Evolutionary conservation across 2,113 vertebrate species (phyloP).

Genomic region (Oxyruncus cristatus): DNA sequence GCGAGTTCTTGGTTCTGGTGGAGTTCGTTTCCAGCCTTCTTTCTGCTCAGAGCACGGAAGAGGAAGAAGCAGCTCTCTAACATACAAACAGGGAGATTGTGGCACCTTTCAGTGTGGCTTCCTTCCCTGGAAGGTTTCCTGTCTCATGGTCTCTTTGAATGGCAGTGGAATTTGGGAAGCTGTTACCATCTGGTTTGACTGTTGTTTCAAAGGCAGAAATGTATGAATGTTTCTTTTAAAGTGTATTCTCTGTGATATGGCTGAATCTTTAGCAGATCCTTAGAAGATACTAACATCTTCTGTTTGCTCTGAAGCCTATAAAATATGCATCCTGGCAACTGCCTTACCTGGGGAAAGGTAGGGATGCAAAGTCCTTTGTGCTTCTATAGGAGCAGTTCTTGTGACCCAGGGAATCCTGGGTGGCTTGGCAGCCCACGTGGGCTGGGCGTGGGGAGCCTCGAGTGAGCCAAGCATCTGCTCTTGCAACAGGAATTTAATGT

Average conservation of each 20-base stretch:
- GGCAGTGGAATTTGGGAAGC: neutral
- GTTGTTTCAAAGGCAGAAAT: neutral
- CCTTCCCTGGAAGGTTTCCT: neutral
- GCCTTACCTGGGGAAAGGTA: neutral
- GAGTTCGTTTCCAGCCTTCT: neutral
- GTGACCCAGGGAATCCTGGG: neutral
- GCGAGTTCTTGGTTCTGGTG: neutral
- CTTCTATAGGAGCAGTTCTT: neutral
- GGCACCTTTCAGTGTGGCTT: neutral
- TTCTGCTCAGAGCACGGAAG: neutral
- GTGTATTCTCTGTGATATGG: neutral
- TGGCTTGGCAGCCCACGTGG: neutral
- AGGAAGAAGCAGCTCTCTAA: neutral
- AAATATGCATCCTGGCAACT: neutral
- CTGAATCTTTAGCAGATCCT: neutral
- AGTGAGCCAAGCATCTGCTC: neutral
- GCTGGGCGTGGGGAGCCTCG: neutral
- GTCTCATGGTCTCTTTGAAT: neutral
- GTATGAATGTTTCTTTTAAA: neutral
- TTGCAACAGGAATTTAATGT: neutral
- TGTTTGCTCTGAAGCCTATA: neutral
- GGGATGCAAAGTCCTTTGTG: rapidly evolving
- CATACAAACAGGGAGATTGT: neutral
- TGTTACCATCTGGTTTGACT: neutral
- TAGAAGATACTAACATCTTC: neutral